Conservation (phyloP, 2,888 invertebrate species). For the Exephanes ischioxanthus region DNA sequence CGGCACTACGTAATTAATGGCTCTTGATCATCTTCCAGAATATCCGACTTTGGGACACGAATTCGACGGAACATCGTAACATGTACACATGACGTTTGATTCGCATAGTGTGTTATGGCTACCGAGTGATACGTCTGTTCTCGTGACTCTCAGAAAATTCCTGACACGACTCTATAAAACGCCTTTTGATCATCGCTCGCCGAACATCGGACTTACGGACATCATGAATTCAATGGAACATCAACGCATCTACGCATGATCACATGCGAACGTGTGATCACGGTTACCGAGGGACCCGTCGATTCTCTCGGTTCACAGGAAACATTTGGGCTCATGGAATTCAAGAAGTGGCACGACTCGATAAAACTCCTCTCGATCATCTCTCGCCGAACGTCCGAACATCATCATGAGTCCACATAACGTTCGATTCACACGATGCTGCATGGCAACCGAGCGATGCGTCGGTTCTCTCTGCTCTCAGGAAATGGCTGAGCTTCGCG, state of each 20-base stretch:
- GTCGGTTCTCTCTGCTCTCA: not conserved
- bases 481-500: not conserved
- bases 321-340: not conserved
- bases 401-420: not conserved
- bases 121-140: conserved; percentile 15
- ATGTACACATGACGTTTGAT: not conserved
- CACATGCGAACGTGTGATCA: too few relatives aligned
- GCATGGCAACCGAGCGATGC: not conserved
- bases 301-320: not conserved
- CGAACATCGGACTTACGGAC: not conserved
- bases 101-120: not conserved
- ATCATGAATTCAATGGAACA: not conserved
- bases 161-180: not conserved
- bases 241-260: not conserved
- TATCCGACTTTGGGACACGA: not conserved
- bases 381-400: not conserved
- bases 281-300: not conserved
- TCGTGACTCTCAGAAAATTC: conserved; percentile 11
- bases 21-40: not conserved
- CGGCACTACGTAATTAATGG: not conserved
- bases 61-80: not conserved
- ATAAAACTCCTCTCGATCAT: not conserved
- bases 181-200: too few relatives aligned
- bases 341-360: not conserved
- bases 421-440: too few relatives aligned